Conservation (phyloP, 2,797 vertebrate species). For the Hippopotamyrus pictus region DNA sequence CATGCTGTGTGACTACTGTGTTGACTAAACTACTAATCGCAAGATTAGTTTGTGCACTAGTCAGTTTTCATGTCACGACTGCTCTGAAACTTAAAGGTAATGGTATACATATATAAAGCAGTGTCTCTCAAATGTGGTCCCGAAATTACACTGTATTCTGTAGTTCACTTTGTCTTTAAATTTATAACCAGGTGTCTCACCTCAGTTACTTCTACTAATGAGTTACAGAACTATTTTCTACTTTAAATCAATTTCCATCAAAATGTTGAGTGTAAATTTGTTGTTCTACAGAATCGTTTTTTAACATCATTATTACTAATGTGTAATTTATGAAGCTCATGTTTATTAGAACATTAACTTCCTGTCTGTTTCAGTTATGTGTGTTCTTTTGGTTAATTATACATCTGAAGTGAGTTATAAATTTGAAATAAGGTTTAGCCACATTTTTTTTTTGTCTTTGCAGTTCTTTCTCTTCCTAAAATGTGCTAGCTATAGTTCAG, state of each 20-base stretch:
- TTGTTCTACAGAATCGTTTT: not conserved
- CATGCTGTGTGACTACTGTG: conserved; percentile 2
- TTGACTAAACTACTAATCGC: not conserved
- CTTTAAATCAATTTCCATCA: not conserved
- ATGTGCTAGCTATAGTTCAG: not conserved
- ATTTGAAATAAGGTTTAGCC: not conserved
- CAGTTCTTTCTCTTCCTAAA: not conserved
- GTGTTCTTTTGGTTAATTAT: not conserved
- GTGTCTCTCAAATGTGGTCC: not conserved
- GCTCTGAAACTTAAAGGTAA: not conserved
- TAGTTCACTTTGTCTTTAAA: not conserved
- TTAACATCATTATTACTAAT: not conserved
- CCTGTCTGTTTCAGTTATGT: not conserved
- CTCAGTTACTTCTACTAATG: not conserved
- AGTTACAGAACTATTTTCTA: not conserved
- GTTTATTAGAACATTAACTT: not conserved
- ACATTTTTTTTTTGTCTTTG: not conserved
- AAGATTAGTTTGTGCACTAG: not conserved
- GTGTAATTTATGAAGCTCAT: not conserved
- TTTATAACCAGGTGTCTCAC: not conserved
- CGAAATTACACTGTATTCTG: not conserved
- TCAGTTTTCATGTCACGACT: not conserved
- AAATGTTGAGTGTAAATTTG: not conserved
- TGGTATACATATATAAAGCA: not conserved
- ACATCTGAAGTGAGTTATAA: not conserved